Conservation (phyloP, 2,888 invertebrate genomes). For the Pegoplata infirma region DNA sequence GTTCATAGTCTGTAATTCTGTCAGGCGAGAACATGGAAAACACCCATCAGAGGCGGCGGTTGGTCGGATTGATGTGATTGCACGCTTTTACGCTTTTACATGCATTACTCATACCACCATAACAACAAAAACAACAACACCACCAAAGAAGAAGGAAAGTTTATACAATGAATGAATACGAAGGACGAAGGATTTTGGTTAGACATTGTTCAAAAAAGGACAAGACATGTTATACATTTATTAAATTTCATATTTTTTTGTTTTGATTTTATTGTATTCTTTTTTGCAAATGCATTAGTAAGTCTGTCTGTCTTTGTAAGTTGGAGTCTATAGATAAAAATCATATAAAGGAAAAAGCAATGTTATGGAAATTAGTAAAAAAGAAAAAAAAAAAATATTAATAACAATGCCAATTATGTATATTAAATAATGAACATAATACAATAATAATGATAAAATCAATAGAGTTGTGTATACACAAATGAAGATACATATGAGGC, state of each 20-base stretch:
- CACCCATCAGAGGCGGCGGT: slow-evolving; percentile 62
- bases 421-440: slow-evolving; percentile 24
- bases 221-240: slow-evolving; percentile 45
- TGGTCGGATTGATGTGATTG: slow-evolving; percentile 66
- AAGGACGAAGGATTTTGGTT: slow-evolving; percentile 26
- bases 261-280: slow-evolving; percentile 21
- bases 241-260: slow-evolving; percentile 57
- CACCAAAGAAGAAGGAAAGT: no score
- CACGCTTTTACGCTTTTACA: slow-evolving; percentile 77
- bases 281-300: slow-evolving; percentile 6
- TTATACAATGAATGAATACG: slow-evolving; percentile 9
- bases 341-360: slow-evolving; percentile 16
- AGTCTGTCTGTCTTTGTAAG: slow-evolving; percentile 1
- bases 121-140: no score
- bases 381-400: slow-evolving; percentile 16
- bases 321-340: slow-evolving; percentile 9
- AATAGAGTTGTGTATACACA: not conserved
- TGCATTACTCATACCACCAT: slow-evolving; percentile 71
- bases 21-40: slow-evolving; percentile 65
- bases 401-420: slow-evolving; percentile 39
- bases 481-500: no score
- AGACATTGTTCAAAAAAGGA: slow-evolving; percentile 28
- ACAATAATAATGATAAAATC: slow-evolving; percentile 25
- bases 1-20: slow-evolving; percentile 68
- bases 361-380: slow-evolving; percentile 52